Base-by-base conservation (phyloP, 2,888 invertebrate genomes). In the Caenorhabditis wallacei region DNA sequence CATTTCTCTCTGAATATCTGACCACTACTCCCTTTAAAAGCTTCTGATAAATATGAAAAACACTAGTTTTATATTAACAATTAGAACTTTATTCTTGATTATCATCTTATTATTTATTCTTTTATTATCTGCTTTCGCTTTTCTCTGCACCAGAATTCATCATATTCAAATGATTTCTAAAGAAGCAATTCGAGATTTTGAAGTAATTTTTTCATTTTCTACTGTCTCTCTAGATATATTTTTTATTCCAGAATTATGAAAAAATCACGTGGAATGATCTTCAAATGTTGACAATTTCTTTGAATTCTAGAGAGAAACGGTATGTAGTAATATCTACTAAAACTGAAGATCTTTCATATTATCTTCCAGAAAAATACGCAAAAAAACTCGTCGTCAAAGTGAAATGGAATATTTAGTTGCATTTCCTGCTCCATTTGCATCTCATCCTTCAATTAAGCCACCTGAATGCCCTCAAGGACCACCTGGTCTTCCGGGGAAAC, bases 251-350 rank as follows among this genome's bases (percentile, higher is more conserved):
- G 76, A 51, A 53, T n/a, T 69, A 48, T 40, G 76, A 76, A 22
- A 76, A 61, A 61, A 10, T 18, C 1, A 26, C 76, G 0, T 76
- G 76, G 76, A 48, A 69, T 24, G 69, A 76, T 37, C 37, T 76
- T 20, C 76, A 76, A 22, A 30, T 53, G 0, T 7, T 76, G 37
- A 40, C 37, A 24, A 69, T 76, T 69, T 76, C 76, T 0, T 16
- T 53, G 53, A 76, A 69, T 40, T 30, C 76, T 3, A 11, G 76
- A 53, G 76, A 76, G n/a, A 76, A 76, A 61, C 24, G 76, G 76
- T 76, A 26, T 53, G 16, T 43, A 11, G 20, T 13, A 13, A 43
- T 43, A 13, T n/a, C n/a, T n/a, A 3, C 43, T 43, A n/a, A 13
- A 40, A 40, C 35, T 5, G 7, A 13, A 43, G 16, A n/a, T n/a